Conservation (phyloP, 2,888 invertebrate species). For the Ypsolopha scabrella region DNA sequence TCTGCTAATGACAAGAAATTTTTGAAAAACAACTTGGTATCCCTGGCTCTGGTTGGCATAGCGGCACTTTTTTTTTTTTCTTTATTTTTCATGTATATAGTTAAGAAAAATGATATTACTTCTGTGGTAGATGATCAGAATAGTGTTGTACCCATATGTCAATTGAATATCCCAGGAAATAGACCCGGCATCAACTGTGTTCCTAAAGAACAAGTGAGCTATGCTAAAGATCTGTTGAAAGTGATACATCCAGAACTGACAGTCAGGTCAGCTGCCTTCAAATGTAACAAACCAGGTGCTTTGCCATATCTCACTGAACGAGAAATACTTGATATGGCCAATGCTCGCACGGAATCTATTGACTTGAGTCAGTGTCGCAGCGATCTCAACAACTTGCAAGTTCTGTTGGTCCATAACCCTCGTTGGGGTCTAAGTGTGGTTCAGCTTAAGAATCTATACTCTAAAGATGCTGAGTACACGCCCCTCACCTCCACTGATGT, state of each 20-base stretch:
- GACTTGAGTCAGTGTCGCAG: conserved; percentile 59
- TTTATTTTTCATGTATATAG: conserved; percentile 76
- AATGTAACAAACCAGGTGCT: conserved; percentile 64
- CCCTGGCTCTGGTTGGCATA: conserved; percentile 71
- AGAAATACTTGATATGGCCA: conserved; percentile 72
- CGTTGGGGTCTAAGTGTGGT: conserved; percentile 79
- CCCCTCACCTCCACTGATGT: conserved; percentile 50
- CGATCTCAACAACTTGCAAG: conserved; percentile 75
- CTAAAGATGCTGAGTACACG: conserved; percentile 40
- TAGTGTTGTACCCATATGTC: conserved; percentile 72
- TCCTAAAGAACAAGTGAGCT: conserved; percentile 69
- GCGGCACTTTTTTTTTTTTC: conserved; percentile 75
- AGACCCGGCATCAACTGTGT: conserved; percentile 76
- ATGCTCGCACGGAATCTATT: conserved; percentile 29
- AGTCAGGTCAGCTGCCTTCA: conserved; percentile 65
- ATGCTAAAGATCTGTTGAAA: conserved; percentile 74
- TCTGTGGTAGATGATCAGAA: conserved; percentile 64
- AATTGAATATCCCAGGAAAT: conserved; percentile 56
- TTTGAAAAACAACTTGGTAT: conserved; percentile 73
- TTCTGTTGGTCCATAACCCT: conserved; percentile 77
- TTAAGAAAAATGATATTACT: conserved; percentile 72
- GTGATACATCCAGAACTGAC: conserved; percentile 75
- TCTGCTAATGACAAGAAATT: conserved; percentile 56
- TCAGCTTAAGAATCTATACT: conserved; percentile 41
- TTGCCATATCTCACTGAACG: conserved; percentile 72